A percentile compares a stretch with the other conserved stretches of the same genome.
Evolutionary conservation across 2,113 vertebrate species (phyloP).

Genomic region (Odocoileus virginianus): DNA sequence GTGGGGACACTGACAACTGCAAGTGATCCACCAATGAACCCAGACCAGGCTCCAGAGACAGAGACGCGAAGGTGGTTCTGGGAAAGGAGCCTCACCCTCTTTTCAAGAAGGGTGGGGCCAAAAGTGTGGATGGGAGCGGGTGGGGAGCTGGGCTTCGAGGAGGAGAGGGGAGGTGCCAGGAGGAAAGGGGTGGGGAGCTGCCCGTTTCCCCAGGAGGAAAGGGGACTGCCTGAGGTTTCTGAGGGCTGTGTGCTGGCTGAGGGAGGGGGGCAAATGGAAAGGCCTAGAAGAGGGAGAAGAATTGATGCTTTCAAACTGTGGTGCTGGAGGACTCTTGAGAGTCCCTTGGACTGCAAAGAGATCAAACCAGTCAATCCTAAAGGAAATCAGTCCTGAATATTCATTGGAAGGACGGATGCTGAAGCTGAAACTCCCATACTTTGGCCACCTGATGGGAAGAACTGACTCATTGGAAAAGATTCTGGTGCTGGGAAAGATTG

Average conservation of each 20-base stretch:
- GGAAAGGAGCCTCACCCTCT: constrained; percentile 18
- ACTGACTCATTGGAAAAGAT: not conserved
- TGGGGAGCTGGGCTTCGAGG: not conserved
- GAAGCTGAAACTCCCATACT: not conserved
- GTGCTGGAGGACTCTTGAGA: not conserved
- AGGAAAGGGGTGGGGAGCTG: no score
- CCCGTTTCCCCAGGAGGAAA: no score
- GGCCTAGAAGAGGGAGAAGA: not conserved
- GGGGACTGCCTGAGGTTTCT: not conserved
- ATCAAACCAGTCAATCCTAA: not conserved
- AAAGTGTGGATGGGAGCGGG: not conserved
- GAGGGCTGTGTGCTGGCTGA: not conserved
- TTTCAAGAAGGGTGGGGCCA: not conserved
- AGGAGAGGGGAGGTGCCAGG: not conserved
- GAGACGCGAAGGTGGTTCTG: constrained; percentile 1
- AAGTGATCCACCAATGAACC: not conserved
- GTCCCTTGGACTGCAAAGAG: not conserved
- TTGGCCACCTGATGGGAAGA: not conserved
- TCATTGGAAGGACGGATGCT: not conserved
- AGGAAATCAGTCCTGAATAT: not conserved
- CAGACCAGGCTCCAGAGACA: not conserved
- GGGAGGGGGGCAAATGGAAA: not conserved
- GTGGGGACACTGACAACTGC: not conserved
- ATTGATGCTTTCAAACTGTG: not conserved
- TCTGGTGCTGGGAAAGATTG: not conserved